A percentile compares a stretch with the other conserved stretches of the same genome.
Evolutionary conservation across 2,113 vertebrate genomes (phyloP).

Genomic region (Otus sunia): DNA sequence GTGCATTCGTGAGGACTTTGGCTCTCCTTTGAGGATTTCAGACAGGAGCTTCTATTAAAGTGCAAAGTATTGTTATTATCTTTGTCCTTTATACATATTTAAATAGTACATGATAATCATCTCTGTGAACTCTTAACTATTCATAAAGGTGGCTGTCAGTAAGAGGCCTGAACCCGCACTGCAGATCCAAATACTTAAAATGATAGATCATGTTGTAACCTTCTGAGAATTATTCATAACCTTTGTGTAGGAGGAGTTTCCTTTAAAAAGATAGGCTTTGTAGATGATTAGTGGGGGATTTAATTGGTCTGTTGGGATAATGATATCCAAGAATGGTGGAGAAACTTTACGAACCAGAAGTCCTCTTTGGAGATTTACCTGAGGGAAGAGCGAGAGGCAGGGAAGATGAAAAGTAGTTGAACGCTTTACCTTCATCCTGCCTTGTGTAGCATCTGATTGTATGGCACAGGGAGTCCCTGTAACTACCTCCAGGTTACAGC

Average conservation of each 20-base stretch:
- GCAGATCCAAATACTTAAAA: slow-evolving; percentile 51
- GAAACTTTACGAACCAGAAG: neutral
- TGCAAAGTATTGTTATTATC: slow-evolving; percentile 73
- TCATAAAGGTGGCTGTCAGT: slow-evolving; percentile 72
- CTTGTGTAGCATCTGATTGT: neutral
- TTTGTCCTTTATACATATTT: slow-evolving; percentile 75
- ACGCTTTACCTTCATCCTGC: neutral
- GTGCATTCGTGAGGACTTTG: slow-evolving; percentile 8
- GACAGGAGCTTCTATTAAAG: slow-evolving; percentile 66
- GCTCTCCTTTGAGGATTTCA: slow-evolving; percentile 58
- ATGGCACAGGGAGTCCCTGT: neutral
- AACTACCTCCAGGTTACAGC: neutral
- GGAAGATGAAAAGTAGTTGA: neutral
- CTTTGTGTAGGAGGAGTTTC: slow-evolving; percentile 28
- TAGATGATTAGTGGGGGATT: neutral
- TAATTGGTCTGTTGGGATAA: neutral
- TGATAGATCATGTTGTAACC: slow-evolving; percentile 55
- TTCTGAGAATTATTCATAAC: slow-evolving; percentile 50
- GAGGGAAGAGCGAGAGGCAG: neutral
- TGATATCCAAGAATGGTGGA: neutral
- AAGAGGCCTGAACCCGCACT: slow-evolving; percentile 57
- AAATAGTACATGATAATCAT: slow-evolving; percentile 74
- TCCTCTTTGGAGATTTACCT: neutral
- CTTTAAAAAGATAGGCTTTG: neutral
- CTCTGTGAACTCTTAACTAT: slow-evolving; percentile 73